Conservation (phyloP, 2,888 invertebrate genomes). For the Altica lythri region DNA sequence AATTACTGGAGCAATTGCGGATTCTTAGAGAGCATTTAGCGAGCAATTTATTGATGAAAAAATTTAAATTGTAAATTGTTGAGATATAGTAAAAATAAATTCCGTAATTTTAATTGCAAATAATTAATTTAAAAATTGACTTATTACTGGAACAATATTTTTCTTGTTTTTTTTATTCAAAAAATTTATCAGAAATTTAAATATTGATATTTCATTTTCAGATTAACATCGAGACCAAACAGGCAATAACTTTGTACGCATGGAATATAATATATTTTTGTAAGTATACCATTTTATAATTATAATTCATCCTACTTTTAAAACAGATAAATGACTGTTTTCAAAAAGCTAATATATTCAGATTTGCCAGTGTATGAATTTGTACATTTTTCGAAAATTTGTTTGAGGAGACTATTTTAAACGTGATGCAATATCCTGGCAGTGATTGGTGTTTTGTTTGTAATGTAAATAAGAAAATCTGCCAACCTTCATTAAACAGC, state of each 20-base stretch:
- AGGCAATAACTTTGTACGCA: constrained; percentile 32
- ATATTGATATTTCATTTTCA: constrained; percentile 27
- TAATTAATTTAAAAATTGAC: no score
- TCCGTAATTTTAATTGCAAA: no score
- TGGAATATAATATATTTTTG: constrained; percentile 35
- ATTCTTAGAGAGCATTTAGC: no score
- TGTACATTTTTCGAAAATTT: constrained; percentile 2
- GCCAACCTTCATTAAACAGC: constrained; percentile 13
- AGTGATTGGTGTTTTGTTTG: constrained; percentile 15
- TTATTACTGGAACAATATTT: no score
- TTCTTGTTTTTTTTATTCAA: no score
- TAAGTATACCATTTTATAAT: constrained; percentile 27
- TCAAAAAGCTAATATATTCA: neutral
- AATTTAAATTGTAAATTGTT: no score
- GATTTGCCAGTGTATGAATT: no score
- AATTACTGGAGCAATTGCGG: no score
- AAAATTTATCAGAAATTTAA: no score
- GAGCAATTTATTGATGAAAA: no score
- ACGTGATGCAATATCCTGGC: constrained; percentile 8
- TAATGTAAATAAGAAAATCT: constrained; percentile 13
- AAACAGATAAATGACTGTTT: neutral
- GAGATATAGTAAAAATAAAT: no score
- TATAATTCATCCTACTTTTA: neutral
- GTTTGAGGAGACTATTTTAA: constrained; percentile 9
- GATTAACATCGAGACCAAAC: constrained; percentile 30